Base-by-base conservation (phyloP, 2,113 vertebrate genomes). In the Bos taurus region DNA sequence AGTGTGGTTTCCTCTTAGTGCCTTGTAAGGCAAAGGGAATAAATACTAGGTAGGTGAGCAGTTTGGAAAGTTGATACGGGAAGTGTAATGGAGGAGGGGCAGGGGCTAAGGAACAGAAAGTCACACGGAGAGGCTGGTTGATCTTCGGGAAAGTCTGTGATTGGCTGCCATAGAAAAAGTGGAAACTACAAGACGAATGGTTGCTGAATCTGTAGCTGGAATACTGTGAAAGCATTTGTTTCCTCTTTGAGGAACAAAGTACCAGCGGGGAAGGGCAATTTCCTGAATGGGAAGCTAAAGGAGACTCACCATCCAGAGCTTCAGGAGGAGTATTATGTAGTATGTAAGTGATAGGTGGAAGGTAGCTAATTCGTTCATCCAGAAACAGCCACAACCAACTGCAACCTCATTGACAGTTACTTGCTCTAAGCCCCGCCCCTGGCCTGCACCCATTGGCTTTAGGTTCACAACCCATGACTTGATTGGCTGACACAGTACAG, bases 401-500 rank as follows among this genome's bases (percentile, higher is more conserved):
- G 97, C 92, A 83, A 14, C 25, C 74, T 78, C 10, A 5, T 46
- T 36, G 94, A 82, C 97, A 74, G 97, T 97, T 97, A 91, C 21
- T 91, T 90, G 7, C 60, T 33, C 52, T 60, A 94, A 95, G 95
- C 9, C 84, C 96, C 95, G 14, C 97, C 97, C 81, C 88, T 83
- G 3, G 7, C 28, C 40, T 74, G 12, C 60, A 96, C 60, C 26
- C 77, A 96, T 96, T 98, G 97, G 97, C 54, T 94, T 30, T 16
- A 71, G 36, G 23, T 83, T 67, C 17, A 16, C 60, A 88, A 83
- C 21, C 36, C 19, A 21, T 67, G 19, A 92, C 17, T 86, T 98
- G 92, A 98, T 97, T 98, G 96, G 94, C n/a, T 96, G 60, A 62
- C 56, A 50, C 46, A n/a, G 43, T 56, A 25, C 3, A 86, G 81